Evolutionary conservation across 1,140 invertebrate species (phyloP), one percentile per base, ranked within the genome.

Genomic region (Diachasma alloeum): DNA sequence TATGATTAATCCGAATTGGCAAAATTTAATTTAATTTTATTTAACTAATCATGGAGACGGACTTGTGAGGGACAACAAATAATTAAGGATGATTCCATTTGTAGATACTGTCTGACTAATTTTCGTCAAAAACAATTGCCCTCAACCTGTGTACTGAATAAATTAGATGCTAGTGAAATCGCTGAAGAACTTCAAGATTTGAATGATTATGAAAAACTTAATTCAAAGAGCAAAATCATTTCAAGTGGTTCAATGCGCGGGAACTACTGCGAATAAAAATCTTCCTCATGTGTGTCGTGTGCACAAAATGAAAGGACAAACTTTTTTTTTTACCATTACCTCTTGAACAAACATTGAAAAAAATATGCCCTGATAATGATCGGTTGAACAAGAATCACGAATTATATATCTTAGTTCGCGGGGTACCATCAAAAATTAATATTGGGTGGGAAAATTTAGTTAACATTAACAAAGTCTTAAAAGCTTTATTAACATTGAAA

Each of bases 291-390:
- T 36, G 72, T 13, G 56, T 36, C 4, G 24, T 11, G 17, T 67
- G 6, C 36, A 42, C 17, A 66, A 74, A 74, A 24, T 74, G 15
- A 67, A 39, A 70, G 67, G 75, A 4, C 67, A 59, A 70, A 56
- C 75, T n/a, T 4, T 76, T 86, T 79, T 83, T 86, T 83, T 79
- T 86, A n/a, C 84, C 83, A 8, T 81, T 87, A 72, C 81, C 84
- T 6, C 69, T 84, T 22, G 79, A n/a, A n/a, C n/a, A n/a, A n/a
- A n/a, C n/a, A n/a, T n/a, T n/a, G n/a, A n/a, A n/a, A n/a, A n/a
- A n/a, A n/a, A n/a, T n/a, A n/a, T n/a, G n/a, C n/a, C n/a, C n/a
- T n/a, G n/a, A n/a, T n/a, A n/a, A n/a, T n/a, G 78, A 70, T 53
- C 74, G 80, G 8, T 75, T 86, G 15, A 80, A 82, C 81, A 77